Base-by-base conservation (phyloP, 2,113 vertebrate species). In the Spheniscus mendiculus region DNA sequence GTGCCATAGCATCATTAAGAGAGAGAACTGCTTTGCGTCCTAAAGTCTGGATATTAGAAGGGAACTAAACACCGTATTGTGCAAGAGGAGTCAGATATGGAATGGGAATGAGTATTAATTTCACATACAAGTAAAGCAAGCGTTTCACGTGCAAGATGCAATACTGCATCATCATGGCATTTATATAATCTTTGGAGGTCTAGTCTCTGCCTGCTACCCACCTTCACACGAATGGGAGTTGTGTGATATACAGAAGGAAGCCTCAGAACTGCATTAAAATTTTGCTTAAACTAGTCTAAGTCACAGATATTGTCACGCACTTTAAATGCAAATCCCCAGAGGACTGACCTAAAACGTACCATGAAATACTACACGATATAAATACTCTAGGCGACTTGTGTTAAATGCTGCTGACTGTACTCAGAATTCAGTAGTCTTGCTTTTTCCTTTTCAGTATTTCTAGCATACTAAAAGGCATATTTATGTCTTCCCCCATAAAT, bases 321-420 rank as follows among this genome's bases (percentile, higher is more conserved):
- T 77, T 86, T 6, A 85, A 95, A 89, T 91, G 93, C 87, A 95
- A 87, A 96, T 94, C 95, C 84, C 93, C 92, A 87, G 40, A 82
- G 45, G 56, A 44, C 65, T 69, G 81, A 69, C 47, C 81, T 83
- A 93, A 90, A 90, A 88, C 0, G 27, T 49, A 55, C 49, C 65
- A 81, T 65, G n/a, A 69, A 53, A 80, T 63, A 52, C 40, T 40
- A 85, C 34, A 82, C 42, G 71, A 56, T 55, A 95, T 74, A 89
- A 93, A 79, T 85, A 79, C 29, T 82, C 1, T 4, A 70, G 26
- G 52, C 15, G 59, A 92, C 63, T 67, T 49, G 47, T 12, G 20
- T 74, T 52, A 67, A 67, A 87, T 44, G 69, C 72, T 71, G 92
- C 87, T 78, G 66, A 77, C 25, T 77, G 38, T 32, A 69, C 59